Conservation (phyloP, 2,888 invertebrate genomes). For the Drosophila mimica region DNA sequence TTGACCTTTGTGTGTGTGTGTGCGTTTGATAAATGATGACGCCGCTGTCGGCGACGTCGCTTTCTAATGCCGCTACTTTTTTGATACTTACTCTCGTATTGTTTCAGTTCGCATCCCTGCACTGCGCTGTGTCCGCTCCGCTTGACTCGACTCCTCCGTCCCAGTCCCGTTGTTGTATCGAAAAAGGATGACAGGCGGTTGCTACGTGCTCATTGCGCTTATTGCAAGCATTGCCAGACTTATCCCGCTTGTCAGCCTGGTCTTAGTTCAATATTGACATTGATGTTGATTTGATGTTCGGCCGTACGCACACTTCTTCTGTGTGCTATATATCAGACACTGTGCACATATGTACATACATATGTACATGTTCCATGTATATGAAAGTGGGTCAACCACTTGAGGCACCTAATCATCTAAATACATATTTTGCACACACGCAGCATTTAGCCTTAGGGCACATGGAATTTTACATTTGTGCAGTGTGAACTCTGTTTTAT, state of each 20-base stretch:
- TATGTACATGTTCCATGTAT: not conserved
- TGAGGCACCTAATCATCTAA: not conserved
- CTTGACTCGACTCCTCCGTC: conserved; percentile 2
- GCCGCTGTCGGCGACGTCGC: conserved; percentile 16
- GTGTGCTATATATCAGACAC: not conserved
- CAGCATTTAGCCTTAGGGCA: not conserved
- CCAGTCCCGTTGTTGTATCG: conserved; percentile 16
- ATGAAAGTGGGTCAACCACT: conserved; percentile 7
- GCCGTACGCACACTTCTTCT: conserved; percentile 8
- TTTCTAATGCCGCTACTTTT: conserved; percentile 32
- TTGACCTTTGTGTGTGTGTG: conserved; percentile 63
- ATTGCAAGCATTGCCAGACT: conserved; percentile 44
- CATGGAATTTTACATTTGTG: not conserved
- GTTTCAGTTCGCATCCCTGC: conserved; percentile 62
- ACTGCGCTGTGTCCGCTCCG: conserved; percentile 15
- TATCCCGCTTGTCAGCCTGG: conserved; percentile 52
- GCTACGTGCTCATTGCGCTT: conserved; percentile 54
- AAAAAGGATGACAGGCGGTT: conserved; percentile 27
- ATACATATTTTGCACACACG: not conserved
- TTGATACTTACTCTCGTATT: conserved; percentile 50
- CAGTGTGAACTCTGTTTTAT: not conserved
- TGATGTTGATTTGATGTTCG: conserved; percentile 65
- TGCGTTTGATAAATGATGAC: conserved; percentile 71
- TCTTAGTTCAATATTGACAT: conserved; percentile 71
- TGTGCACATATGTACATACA: not conserved